A percentile compares a stretch with the other conserved stretches of the same genome.
phyloP scores from a whole-genome alignment of 2,888 invertebrate species.

The Auanema sp. region DNA sequence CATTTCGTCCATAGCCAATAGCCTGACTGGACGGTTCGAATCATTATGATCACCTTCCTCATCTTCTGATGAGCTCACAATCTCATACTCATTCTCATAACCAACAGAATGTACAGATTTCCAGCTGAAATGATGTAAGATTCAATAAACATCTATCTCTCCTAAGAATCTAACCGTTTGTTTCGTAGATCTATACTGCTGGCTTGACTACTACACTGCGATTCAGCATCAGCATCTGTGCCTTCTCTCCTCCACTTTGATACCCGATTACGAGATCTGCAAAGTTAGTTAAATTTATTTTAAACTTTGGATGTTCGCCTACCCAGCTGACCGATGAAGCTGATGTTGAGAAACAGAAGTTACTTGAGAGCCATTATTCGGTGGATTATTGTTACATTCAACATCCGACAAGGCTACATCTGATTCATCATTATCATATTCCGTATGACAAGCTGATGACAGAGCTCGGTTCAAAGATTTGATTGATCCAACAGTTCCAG shows the following conservation, averaged over 20 bases:
- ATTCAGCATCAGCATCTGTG: constrained; percentile 33
- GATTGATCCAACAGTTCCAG: constrained; percentile 23
- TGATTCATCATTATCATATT: constrained; percentile 61
- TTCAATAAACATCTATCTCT: not conserved
- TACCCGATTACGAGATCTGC: not conserved
- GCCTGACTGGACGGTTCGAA: too few species aligned
- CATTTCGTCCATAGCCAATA: constrained; percentile 40
- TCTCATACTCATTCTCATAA: constrained; percentile 63
- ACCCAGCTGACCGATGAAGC: not conserved
- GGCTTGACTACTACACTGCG: constrained; percentile 37
- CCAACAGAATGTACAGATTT: constrained; percentile 61
- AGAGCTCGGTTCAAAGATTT: constrained; percentile 38
- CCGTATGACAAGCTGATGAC: constrained; percentile 59
- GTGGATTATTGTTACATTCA: constrained; percentile 15
- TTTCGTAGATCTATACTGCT: constrained; percentile 28
- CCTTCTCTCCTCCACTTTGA: constrained; percentile 19
- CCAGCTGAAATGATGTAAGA: constrained; percentile 34
- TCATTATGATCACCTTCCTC: too few species aligned
- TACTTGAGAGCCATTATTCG: constrained; percentile 1
- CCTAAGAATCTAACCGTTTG: not conserved
- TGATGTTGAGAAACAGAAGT: constrained; percentile 3
- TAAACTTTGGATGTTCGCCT: not conserved
- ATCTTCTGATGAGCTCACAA: constrained; percentile 50
- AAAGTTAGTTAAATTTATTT: not conserved
- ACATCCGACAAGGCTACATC: constrained; percentile 35